These are phyloP conservation scores for Xenopus petersii DNA, from an alignment of 2,797 vertebrate species.

Conservation along the genomic window DNA sequence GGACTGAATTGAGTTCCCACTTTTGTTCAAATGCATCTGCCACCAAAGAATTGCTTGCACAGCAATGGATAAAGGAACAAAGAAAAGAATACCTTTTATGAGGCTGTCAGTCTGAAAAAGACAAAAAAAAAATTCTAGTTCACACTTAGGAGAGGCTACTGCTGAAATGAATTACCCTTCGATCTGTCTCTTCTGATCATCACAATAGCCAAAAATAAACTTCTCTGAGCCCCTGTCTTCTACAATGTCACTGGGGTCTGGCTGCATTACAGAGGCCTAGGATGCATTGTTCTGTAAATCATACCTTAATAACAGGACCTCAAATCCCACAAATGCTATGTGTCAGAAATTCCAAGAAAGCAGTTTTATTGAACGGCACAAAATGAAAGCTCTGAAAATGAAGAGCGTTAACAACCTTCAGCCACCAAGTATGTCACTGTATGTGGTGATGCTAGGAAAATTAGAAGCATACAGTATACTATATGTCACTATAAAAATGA, in stretches of 20 bases:
- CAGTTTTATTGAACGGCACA: too few species aligned
- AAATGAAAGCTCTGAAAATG: too few species aligned
- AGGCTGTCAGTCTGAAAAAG: constrained; percentile 26
- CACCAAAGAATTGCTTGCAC: constrained; percentile 40
- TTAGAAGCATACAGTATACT: too few species aligned
- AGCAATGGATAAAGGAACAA: constrained; percentile 18
- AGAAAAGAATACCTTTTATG: constrained; percentile 30
- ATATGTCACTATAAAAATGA: too few species aligned
- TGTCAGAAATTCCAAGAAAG: too few species aligned
- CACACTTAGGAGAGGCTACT: constrained; percentile 12
- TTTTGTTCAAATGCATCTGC: constrained; percentile 40
- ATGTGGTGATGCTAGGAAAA: too few species aligned
- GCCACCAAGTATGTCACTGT: too few species aligned
- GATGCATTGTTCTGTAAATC: constrained; percentile 6
- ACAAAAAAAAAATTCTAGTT: constrained; percentile 16
- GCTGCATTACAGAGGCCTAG: constrained; percentile 8
- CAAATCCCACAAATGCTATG: background rate
- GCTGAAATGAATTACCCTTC: constrained; percentile 23
- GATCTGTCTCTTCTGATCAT: constrained; percentile 21
- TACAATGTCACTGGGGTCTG: background rate
- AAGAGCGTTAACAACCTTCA: too few species aligned
- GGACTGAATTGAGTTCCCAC: constrained; percentile 31
- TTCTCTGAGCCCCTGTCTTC: constrained; percentile 18
- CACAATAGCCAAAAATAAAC: constrained; percentile 32
- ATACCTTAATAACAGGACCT: constrained; percentile 2